phyloP scores from a whole-genome alignment of 1,140 invertebrate genomes.

The Calliopsis andreniformis region DNA sequence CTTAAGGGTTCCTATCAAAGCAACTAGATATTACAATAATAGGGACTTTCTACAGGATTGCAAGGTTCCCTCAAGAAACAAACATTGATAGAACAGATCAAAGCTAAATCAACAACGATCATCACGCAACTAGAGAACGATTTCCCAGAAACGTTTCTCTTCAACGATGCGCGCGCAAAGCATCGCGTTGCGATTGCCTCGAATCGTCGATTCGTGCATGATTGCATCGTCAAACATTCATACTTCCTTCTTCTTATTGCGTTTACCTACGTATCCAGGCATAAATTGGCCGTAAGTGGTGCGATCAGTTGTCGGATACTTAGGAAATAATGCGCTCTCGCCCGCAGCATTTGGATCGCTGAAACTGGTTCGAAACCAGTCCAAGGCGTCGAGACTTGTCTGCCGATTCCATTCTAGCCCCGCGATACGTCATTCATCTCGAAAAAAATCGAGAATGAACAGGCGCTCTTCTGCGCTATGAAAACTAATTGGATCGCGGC shows the following conservation, averaged over 20 bases:
- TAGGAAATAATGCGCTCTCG: slow-evolving; percentile 68
- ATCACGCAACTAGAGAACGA: too few relatives aligned
- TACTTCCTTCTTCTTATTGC: slow-evolving; percentile 18
- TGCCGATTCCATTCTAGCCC: slow-evolving; percentile 36
- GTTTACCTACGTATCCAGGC: slow-evolving; percentile 22
- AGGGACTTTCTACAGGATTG: too few relatives aligned
- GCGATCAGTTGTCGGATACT: slow-evolving; percentile 57
- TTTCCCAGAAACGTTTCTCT: too few relatives aligned
- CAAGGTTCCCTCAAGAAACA: too few relatives aligned
- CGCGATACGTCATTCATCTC: slow-evolving; percentile 46
- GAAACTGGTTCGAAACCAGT: slow-evolving; percentile 68
- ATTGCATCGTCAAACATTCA: not conserved
- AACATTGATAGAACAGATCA: too few relatives aligned
- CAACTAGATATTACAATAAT: too few relatives aligned
- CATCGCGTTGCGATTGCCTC: too few relatives aligned
- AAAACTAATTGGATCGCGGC: slow-evolving; percentile 17
- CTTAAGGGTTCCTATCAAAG: too few relatives aligned
- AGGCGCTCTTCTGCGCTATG: not conserved
- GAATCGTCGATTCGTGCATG: not conserved
- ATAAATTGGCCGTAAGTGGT: slow-evolving; percentile 68
- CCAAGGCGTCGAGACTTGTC: slow-evolving; percentile 54
- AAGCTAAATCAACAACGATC: too few relatives aligned
- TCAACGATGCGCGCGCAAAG: too few relatives aligned
- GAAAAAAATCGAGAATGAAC: not conserved
- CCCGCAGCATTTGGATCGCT: slow-evolving; percentile 53